Evolutionary conservation across 2,113 vertebrate species (phyloP).

Genomic region (Empidonax traillii): DNA sequence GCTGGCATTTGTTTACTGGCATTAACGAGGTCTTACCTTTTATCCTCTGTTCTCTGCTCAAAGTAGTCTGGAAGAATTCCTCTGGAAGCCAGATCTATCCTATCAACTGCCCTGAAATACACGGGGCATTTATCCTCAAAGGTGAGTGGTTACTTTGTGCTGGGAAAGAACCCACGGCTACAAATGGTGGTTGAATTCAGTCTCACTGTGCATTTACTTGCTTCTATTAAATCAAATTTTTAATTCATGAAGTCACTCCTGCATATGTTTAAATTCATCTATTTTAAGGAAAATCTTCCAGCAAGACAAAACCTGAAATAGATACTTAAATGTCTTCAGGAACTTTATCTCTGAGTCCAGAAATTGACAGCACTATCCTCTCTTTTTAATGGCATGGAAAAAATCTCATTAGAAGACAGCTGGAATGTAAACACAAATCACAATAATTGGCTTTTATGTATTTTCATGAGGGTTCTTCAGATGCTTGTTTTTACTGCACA

Average conservation of each 20-base stretch:
- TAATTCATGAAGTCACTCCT: not conserved
- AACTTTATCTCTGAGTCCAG: not conserved
- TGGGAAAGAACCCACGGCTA: rapidly evolving
- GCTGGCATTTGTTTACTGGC: rapidly evolving
- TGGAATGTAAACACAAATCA: constrained; percentile 59
- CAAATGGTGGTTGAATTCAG: not conserved
- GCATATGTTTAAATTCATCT: not conserved
- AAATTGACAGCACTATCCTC: not conserved
- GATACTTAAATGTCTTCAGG: not conserved
- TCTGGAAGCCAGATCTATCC: not conserved
- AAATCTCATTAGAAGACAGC: constrained; percentile 43
- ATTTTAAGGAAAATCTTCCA: not conserved
- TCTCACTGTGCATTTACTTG: not conserved
- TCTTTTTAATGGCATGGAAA: not conserved
- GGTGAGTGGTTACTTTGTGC: not conserved
- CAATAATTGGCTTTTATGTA: constrained; percentile 53
- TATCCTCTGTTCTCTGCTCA: not conserved
- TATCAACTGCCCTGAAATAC: not conserved
- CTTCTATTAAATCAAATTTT: not conserved
- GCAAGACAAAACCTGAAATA: not conserved
- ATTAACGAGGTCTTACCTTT: not conserved
- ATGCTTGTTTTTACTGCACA: constrained; percentile 43
- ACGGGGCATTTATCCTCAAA: rapidly evolving
- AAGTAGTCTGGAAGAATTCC: not conserved
- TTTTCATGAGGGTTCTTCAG: constrained; percentile 65